These are phyloP conservation scores for Pangasius djambal DNA, from an alignment of 2,797 vertebrate species.

Conservation along the genomic window DNA sequence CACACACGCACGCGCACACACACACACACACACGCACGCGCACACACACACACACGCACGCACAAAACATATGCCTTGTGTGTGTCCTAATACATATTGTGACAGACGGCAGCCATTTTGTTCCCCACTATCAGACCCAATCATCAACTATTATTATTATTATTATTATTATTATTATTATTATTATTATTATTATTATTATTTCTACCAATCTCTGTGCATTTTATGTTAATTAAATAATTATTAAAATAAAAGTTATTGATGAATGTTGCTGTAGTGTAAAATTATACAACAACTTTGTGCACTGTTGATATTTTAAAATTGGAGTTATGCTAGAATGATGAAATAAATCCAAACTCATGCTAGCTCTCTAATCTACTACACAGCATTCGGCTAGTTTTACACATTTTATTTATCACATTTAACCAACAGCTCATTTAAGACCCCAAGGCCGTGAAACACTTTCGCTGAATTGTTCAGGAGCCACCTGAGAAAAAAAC, in stretches of 20 bases:
- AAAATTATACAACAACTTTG: neutral
- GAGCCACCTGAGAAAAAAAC: neutral
- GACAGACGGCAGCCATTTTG: no score
- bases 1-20: slow-evolving; percentile 33
- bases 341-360: neutral
- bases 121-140: neutral
- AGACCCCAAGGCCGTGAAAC: neutral
- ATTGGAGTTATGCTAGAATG: neutral
- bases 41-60: slow-evolving; percentile 32
- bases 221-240: neutral
- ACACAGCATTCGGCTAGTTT: neutral
- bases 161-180: neutral
- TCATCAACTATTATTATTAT: neutral
- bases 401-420: neutral
- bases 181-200: neutral
- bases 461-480: neutral
- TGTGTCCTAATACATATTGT: neutral
- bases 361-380: neutral
- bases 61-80: neutral
- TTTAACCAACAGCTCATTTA: neutral
- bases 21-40: no score
- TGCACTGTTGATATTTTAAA: neutral
- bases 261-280: neutral
- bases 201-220: no score
- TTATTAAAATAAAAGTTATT: neutral